These are phyloP conservation scores for Ceryle rudis DNA, from an alignment of 2,797 vertebrate genomes.

Conservation along the genomic window DNA sequence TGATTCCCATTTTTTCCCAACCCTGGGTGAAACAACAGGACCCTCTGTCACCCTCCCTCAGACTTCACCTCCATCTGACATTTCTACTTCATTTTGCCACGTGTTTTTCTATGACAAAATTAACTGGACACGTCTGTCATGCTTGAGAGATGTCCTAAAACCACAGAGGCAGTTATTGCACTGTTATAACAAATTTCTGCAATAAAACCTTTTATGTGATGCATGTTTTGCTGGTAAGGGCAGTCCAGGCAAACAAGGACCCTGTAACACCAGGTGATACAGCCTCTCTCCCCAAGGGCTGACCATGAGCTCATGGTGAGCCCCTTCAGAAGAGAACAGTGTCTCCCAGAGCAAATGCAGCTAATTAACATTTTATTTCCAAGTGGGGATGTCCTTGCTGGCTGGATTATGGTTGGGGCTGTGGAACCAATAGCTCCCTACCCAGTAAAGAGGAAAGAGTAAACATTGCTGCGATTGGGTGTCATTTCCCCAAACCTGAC, in stretches of 20 bases:
- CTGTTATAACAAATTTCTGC: not conserved
- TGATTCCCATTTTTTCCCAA: not conserved
- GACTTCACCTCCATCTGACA: not conserved
- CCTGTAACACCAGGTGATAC: not conserved
- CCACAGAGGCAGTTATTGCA: not conserved
- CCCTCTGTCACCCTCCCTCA: not conserved
- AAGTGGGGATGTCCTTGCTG: not conserved
- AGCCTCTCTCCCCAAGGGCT: fast-evolving
- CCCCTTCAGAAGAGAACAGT: not conserved
- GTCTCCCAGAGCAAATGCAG: not conserved
- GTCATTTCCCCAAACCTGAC: not conserved
- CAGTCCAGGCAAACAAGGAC: not conserved
- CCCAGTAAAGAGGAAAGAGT: not conserved
- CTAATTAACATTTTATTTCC: not conserved
- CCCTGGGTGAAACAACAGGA: fast-evolving
- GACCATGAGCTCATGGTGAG: not conserved
- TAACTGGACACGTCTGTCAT: fast-evolving
- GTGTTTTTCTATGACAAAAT: fast-evolving
- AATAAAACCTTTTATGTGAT: not conserved
- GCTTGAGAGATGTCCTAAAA: not conserved
- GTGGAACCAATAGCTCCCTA: fast-evolving
- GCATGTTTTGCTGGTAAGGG: not conserved
- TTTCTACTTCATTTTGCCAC: not conserved
- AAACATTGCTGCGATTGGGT: not conserved
- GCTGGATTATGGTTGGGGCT: not conserved